Evolutionary conservation across 2,113 vertebrate genomes (phyloP), one percentile per base, ranked within the genome.

Genomic region (Corythornis madagascariensis): DNA sequence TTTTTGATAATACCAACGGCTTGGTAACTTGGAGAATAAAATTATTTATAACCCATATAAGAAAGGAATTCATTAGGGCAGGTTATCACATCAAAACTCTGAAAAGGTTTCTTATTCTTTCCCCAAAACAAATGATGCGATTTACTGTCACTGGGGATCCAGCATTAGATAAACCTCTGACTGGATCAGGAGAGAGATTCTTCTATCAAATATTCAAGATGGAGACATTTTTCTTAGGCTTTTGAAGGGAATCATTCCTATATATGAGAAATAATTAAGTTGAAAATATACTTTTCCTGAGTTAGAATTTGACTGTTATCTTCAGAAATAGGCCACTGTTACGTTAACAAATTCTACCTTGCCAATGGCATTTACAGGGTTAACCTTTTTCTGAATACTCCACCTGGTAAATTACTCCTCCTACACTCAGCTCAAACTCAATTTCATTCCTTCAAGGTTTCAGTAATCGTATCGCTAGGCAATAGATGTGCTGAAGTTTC

Each of bases 381-480:
- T 97, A 95, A 95, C 83, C 57, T 91, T 91, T 94, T 96, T 63
- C 71, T 83, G 76, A 88, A 66, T 77, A 64, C 56, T 90, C 74
- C 67, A 83, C 86, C 91, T 93, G 88, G 79, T 95, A 93, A 95
- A 94, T 95, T 94, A 87, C 47, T 94, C 78, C 38, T 64, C 31
- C 81, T 59, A 79, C 79, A 67, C 66, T 80, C 82, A 61, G 92
- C 84, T 94, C 66, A 89, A 92, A 97, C 85, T 94, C 95, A 91
- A 89, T 96, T 96, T 96, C 91, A 21, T 89, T 95, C 95, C 95
- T 94, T 90, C 89, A 95, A 96, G 77, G 74, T 89, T 92, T 92
- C 81, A 60, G 91, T 94, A 95, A 93, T 96, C 72, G 7, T 79
- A 83, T 94, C 29, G 74, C 83, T 82, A 75, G 33, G 91, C 81